These are phyloP conservation scores for Anoplolepis gracilipes DNA, from an alignment of 1,140 invertebrate species.

Conservation along the genomic window DNA sequence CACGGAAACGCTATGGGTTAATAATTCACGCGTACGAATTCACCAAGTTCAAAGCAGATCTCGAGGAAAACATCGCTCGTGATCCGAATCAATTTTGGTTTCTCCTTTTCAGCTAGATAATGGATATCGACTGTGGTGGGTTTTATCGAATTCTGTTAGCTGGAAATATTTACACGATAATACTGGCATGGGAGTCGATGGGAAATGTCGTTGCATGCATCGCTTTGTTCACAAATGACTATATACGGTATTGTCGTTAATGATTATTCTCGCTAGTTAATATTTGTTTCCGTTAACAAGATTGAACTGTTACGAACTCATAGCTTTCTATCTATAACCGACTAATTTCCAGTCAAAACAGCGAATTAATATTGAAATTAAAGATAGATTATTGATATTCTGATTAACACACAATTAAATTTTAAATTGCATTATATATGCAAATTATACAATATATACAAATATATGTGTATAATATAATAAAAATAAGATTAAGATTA, in stretches of 20 bases:
- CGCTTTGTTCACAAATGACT: constrained; percentile 23
- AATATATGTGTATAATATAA: too few species aligned
- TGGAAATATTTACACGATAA: constrained; percentile 52
- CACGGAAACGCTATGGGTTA: not conserved
- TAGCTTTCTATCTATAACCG: not conserved
- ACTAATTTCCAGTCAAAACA: constrained; percentile 37
- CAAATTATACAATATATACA: not conserved
- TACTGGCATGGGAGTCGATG: constrained; percentile 43
- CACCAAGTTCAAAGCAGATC: not conserved
- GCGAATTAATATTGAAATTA: constrained; percentile 28
- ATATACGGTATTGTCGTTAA: constrained; percentile 36
- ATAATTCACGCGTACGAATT: constrained; percentile 14
- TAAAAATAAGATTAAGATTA: too few species aligned
- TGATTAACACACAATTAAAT: not conserved
- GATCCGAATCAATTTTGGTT: constrained; percentile 1
- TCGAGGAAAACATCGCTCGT: constrained; percentile 9
- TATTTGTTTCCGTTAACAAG: constrained; percentile 51
- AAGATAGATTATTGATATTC: not conserved
- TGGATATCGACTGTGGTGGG: constrained; percentile 27
- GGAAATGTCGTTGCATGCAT: constrained; percentile 21
- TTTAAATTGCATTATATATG: not conserved
- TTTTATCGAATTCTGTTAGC: constrained; percentile 38
- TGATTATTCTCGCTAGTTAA: constrained; percentile 48
- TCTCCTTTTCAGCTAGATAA: constrained; percentile 12
- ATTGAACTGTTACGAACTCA: not conserved